phyloP scores from a whole-genome alignment of 2,113 vertebrate genomes.

The Sclerurus mexicanus region DNA sequence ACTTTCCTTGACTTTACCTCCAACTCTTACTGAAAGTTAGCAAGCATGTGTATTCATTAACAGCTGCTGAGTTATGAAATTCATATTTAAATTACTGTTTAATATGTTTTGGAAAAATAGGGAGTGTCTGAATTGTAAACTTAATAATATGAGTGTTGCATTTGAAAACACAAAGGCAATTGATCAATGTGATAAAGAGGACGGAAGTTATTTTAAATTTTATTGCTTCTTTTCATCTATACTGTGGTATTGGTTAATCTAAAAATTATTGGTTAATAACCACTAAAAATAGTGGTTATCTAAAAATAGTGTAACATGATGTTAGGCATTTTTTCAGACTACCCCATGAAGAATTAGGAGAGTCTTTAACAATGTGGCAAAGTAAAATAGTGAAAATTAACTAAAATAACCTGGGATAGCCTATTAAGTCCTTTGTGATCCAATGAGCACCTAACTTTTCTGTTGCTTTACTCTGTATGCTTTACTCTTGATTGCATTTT shows the following conservation, averaged over 20 bases:
- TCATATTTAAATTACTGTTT: not conserved
- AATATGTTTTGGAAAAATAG: not conserved
- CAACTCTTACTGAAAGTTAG: not conserved
- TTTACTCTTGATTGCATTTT: not conserved
- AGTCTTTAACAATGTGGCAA: not conserved
- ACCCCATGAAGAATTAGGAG: not conserved
- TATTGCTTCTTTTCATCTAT: not conserved
- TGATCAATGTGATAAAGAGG: not conserved
- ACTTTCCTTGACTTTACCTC: not conserved
- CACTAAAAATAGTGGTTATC: too few relatives aligned
- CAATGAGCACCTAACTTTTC: not conserved
- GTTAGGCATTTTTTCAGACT: not conserved
- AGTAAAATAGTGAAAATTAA: not conserved
- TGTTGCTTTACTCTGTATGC: not conserved
- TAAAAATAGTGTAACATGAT: not conserved
- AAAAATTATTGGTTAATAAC: too few relatives aligned
- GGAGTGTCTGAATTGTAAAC: not conserved
- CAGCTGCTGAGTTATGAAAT: not conserved
- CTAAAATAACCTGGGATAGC: not conserved
- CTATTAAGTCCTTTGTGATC: not conserved
- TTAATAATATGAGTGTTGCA: not conserved
- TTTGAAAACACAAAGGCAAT: not conserved
- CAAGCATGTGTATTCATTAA: not conserved
- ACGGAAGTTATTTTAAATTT: not conserved
- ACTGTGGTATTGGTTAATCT: not conserved